Conservation (phyloP, 2,113 vertebrate species). For the Morone saxatilis region DNA sequence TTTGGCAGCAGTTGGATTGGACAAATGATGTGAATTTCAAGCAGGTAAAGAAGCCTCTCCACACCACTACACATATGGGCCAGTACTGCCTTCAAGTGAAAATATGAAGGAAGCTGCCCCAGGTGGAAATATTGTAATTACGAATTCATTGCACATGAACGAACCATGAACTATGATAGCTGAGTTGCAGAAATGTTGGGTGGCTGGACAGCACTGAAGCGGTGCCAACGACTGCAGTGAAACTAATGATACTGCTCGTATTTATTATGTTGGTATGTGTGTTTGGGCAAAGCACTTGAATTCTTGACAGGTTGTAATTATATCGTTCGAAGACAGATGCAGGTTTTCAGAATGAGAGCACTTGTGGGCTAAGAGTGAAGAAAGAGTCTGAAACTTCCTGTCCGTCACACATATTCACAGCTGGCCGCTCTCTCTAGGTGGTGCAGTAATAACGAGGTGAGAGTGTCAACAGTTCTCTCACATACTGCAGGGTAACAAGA, state of each 20-base stretch:
- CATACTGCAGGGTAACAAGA: slow-evolving; percentile 5
- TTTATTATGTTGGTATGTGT: background rate
- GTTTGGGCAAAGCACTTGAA: slow-evolving; percentile 19
- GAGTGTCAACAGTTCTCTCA: slow-evolving; percentile 23
- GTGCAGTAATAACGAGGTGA: slow-evolving; percentile 18
- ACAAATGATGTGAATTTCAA: slow-evolving; percentile 42
- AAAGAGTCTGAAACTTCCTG: background rate
- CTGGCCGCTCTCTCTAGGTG: background rate
- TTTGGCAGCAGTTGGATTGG: slow-evolving; percentile 6
- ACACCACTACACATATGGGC: slow-evolving; percentile 34
- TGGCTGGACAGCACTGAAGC: slow-evolving; percentile 30
- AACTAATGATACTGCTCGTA: slow-evolving; percentile 36
- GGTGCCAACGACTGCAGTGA: slow-evolving; percentile 23
- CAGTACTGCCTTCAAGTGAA: slow-evolving; percentile 44
- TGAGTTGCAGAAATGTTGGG: slow-evolving; percentile 57
- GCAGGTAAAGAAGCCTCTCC: slow-evolving; percentile 25
- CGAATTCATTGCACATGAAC: slow-evolving; percentile 57
- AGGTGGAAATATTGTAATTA: slow-evolving; percentile 44
- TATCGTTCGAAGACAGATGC: slow-evolving; percentile 6
- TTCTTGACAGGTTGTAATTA: slow-evolving; percentile 15
- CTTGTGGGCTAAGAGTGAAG: background rate
- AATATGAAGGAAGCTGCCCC: slow-evolving; percentile 24
- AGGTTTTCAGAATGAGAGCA: slow-evolving; percentile 8
- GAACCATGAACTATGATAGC: slow-evolving; percentile 36
- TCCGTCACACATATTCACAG: slow-evolving; percentile 4